Conservation (phyloP, 2,113 vertebrate genomes). For the Xyliphius kryptos region DNA sequence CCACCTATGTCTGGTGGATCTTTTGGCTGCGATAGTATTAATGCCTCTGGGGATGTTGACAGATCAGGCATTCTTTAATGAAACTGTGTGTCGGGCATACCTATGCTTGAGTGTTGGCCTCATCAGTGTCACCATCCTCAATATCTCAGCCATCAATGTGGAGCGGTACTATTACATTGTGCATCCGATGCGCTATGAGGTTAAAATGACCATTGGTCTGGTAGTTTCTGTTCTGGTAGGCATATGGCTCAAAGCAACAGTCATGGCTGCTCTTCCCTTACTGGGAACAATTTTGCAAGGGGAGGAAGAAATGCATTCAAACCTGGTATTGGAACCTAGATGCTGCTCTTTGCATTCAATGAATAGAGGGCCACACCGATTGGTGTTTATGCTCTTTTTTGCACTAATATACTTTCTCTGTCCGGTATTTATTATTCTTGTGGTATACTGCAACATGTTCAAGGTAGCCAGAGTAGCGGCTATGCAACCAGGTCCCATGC, state of each 20-base stretch:
- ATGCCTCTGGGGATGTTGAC: slow-evolving; percentile 94
- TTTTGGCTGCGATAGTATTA: slow-evolving; percentile 86
- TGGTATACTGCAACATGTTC: slow-evolving; percentile 98
- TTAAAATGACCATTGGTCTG: slow-evolving; percentile 86
- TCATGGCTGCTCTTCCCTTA: slow-evolving; percentile 83
- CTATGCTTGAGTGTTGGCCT: slow-evolving; percentile 90
- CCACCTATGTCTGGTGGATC: slow-evolving; percentile 94
- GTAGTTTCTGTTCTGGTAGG: slow-evolving; percentile 80
- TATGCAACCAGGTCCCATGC: slow-evolving; percentile 85
- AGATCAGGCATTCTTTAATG: slow-evolving; percentile 71
- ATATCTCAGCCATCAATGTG: slow-evolving; percentile 93
- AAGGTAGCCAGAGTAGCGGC: slow-evolving; percentile 91
- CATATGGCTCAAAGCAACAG: slow-evolving; percentile 89
- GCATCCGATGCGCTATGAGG: slow-evolving; percentile 96
- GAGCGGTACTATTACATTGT: slow-evolving; percentile 96
- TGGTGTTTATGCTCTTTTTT: slow-evolving; percentile 87
- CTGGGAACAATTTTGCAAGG: slow-evolving; percentile 78
- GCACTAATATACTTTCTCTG: slow-evolving; percentile 84
- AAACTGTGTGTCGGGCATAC: slow-evolving; percentile 84
- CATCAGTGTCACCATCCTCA: slow-evolving; percentile 89
- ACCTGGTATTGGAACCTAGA: slow-evolving; percentile 41
- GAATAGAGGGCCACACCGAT: slow-evolving; percentile 73
- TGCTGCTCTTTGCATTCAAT: slow-evolving; percentile 86
- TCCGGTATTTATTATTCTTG: slow-evolving; percentile 86
- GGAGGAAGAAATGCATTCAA: slow-evolving; percentile 38